Base-by-base conservation (phyloP, 2,797 vertebrate genomes). In the Gallirallus australis region DNA sequence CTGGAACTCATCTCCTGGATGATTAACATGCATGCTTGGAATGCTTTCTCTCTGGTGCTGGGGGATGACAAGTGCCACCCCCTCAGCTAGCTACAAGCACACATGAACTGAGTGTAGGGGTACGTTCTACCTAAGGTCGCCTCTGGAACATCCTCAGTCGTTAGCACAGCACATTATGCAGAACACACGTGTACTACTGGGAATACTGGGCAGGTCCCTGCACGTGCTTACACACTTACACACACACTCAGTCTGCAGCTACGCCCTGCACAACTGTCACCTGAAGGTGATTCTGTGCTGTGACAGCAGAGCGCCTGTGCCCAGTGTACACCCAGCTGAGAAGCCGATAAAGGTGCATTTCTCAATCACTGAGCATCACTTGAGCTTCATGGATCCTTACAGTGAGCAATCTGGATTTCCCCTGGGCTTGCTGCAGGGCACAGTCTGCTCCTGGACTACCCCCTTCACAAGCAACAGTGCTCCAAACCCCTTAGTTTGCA, bases 1-100 rank as follows among this genome's bases (percentile, higher is more conserved):
- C 71, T 94, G 87, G 90, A 94, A 96, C 89, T 80, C 88, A 97
- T 89, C 84, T 86, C 85, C 60, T 86, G 76, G 52, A 76, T 53
- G 81, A 66, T 84, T 21, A 83, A 30, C 17, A 8, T 52, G 82
- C 80, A n/a, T 15, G n/a, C 39, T 33, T 57, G 27, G n/a, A 88
- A 53, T 2, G 12, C 24, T 12, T 42, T 12, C 68, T 47, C 40
- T 59, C 39, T 16, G 19, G 37, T 27, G 70, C 19, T 21, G 24
- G 21, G 30, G 31, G 57, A 25, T 65, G 70, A 39, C 21, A 52
- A 56, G 37, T 12, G 15, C 30, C 7, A n/a, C 42, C 42, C 42
- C 42, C 42, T 45, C 18, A 6, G 42, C 42, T 45, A 18, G 18
- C 42, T 17, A 45, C 18, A 19, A 45, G 42, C 42, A 45, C 42